phyloP scores from a whole-genome alignment of 2,888 invertebrate genomes.

The Brachylomia viminalis region DNA sequence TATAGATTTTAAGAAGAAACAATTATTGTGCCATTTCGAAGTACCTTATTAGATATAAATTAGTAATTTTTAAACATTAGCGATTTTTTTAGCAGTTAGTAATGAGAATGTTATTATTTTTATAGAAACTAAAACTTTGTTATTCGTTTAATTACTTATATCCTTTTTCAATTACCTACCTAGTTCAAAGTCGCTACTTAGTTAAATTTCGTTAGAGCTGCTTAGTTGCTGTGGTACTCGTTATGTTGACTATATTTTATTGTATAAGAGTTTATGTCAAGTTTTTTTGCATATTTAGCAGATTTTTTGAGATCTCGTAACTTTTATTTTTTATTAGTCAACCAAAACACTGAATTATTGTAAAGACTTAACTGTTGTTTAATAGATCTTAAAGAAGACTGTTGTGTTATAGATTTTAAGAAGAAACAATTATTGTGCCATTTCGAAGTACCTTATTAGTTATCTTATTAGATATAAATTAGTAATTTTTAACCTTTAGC shows the following conservation, averaged over 20 bases:
- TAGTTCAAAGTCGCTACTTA: too few species aligned
- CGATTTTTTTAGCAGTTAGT: neutral
- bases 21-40: neutral
- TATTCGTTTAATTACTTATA: too few species aligned
- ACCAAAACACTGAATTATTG: neutral
- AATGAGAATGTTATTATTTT: too few species aligned
- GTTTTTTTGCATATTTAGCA: too few species aligned
- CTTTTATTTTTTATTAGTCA: neutral
- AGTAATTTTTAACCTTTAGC: neutral
- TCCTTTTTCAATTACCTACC: too few species aligned
- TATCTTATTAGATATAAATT: too few species aligned
- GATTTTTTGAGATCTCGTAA: neutral
- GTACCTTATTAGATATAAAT: neutral
- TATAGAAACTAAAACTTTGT: too few species aligned
- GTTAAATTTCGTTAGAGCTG: too few species aligned
- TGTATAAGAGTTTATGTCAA: too few species aligned
- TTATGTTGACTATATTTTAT: too few species aligned
- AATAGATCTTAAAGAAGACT: neutral
- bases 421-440: neutral
- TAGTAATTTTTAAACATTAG: neutral
- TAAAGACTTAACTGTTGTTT: neutral
- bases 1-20: neutral
- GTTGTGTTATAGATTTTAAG: neutral
- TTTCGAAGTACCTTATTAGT: neutral
- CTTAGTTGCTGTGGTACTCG: too few species aligned